Base-by-base conservation (phyloP, 2,888 invertebrate species). In the Mellilla xanthometata region DNA sequence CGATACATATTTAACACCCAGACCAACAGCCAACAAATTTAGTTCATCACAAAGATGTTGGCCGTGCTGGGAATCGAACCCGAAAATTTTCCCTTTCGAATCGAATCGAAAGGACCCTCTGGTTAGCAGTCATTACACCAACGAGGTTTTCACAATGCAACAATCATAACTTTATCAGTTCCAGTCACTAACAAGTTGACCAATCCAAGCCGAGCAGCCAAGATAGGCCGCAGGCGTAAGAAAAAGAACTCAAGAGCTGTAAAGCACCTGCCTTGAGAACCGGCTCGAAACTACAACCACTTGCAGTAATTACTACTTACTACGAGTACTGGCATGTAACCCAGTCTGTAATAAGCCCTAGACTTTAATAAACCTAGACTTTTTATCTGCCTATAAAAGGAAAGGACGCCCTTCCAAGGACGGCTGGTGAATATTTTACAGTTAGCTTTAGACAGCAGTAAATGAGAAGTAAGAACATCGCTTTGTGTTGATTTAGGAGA, bases 291-390 rank as follows among this genome's bases (percentile, higher is more conserved):
- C 15, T 12, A 35, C 34, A 34, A 22, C 34, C 34, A 38, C 26
- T 10, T 26, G 8, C 7, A 36, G 38, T 38, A 42, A 39, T 42
- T 38, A 42, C 41, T 41, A 41, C 46, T 28, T 47, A 41, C 38
- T 42, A 38, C 41, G 15, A 36, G 40, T 29, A 32, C 28, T 30
- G 45, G 36, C 38, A 41, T 42, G 41, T 33, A 19, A 32, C 23
- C 27, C 27, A 32, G 38, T 33, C 38, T 30, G 8, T 27, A 48
- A 29, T 46, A 35, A 29, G 31, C 41, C 13, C 41, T 41, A 38
- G 36, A 27, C 26, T 40, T 38, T 42, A 19, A 19, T 19, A 19
- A 19, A 6, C n/a, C n/a, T n/a, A 19, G 15, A 19, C 15, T 19
- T 19, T 19, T 19, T 19, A 19, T 19, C 15, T 19, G 15, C 9